phyloP scores from a whole-genome alignment of 2,888 invertebrate genomes.

The Drosophila cognata region DNA sequence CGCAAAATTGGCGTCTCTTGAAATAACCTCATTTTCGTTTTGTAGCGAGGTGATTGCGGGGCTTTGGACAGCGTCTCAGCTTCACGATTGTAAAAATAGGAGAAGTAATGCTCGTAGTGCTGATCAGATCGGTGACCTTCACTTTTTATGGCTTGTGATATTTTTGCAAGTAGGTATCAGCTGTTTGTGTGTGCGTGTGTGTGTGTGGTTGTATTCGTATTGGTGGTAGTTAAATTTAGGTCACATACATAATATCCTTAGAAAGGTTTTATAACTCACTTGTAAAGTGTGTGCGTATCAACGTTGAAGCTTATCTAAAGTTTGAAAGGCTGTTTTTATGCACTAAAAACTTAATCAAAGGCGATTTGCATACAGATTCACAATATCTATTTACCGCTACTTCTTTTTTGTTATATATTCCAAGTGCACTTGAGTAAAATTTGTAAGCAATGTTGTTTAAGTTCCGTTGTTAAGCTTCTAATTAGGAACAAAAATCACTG shows the following conservation, averaged over 20 bases:
- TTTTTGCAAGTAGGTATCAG: constrained; percentile 37
- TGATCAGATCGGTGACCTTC: constrained; percentile 60
- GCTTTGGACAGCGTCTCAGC: constrained; percentile 45
- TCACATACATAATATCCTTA: constrained; percentile 62
- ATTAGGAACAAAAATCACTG: constrained; percentile 12
- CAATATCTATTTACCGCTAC: constrained; percentile 15
- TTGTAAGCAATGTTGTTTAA: constrained; percentile 35
- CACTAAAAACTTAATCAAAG: constrained; percentile 7
- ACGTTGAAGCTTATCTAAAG: background rate
- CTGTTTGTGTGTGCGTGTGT: constrained; percentile 11
- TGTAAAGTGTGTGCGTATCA: constrained; percentile 7
- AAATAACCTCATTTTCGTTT: constrained; percentile 69
- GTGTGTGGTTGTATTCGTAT: constrained; percentile 8
- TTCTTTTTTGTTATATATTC: constrained; percentile 7
- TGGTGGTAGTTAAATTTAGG: constrained; percentile 62
- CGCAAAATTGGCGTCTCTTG: constrained; percentile 50
- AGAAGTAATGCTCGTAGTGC: constrained; percentile 79
- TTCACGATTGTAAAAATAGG: constrained; percentile 78
- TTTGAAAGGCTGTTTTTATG: background rate
- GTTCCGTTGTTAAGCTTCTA: constrained; percentile 26
- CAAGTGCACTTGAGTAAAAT: constrained; percentile 23
- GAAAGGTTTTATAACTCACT: constrained; percentile 35
- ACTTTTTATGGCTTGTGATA: constrained; percentile 46
- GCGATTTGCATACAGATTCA: constrained; percentile 14
- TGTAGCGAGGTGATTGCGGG: constrained; percentile 33